Evolutionary conservation across 2,113 vertebrate species (phyloP), one percentile per base, ranked within the genome.

Genomic region (Symphodus melops): DNA sequence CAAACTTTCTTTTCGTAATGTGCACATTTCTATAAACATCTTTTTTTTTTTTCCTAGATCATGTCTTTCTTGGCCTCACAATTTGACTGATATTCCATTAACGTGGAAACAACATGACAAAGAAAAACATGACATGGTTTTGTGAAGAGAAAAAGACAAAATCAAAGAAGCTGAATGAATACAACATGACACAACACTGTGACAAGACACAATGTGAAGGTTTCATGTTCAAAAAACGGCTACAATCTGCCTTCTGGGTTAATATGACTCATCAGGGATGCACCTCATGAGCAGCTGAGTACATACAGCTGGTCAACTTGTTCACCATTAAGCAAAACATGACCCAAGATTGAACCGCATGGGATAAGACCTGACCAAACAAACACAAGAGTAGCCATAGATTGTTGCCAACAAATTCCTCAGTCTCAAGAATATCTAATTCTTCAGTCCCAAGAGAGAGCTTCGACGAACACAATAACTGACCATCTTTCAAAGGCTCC

Each of bases 281-380:
- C 13, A 58, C 77, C 64, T 65, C 44, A 52, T 53, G 46, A 48
- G 55, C 42, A 76, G 72, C 48, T 76, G 49, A 67, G 56, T 19
- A 52, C 55, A 44, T 54, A 14, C 67, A 72, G 66, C 48, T 64
- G 44, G 44, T 57, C 49, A 51, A 20, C 37, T 51, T 53, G 39
- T 67, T 66, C 51, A 67, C 51, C 59, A 52, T 53, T 49, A 62
- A 16, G 11, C 37, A 73, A 46, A 63, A 51, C 12, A 52, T 11
- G 42, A 17, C 77, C 66, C 21, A 51, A 28, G 42, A 39, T 49
- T 11, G 4, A 20, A 25, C 41, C 52, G 25, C 14, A n/a, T 1
- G 4, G 54, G 59, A 69, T 39, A 10, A 69, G 33, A 48, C 46
- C 48, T 71, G 11, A 75, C 16, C 8, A 37, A 20, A 55, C 8